phyloP scores from a whole-genome alignment of 2,797 vertebrate genomes.

The Cephalopachus bancanus region DNA sequence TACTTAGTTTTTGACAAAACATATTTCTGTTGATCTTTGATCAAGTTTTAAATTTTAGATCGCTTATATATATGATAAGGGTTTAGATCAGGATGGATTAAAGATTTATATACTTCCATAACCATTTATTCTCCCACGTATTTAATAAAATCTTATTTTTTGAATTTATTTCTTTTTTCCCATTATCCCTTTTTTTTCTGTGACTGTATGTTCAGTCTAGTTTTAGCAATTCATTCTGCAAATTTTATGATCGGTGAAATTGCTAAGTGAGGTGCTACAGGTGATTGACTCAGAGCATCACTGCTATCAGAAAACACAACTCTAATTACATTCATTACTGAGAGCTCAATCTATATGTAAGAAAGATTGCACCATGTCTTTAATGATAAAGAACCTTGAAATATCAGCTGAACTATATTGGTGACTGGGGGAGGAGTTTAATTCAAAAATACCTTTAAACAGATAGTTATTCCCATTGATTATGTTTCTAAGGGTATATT shows the following conservation, averaged over 20 bases:
- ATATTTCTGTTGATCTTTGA: not conserved
- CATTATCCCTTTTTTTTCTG: not conserved
- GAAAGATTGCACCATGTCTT: not conserved
- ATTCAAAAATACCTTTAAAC: not conserved
- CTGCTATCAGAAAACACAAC: not conserved
- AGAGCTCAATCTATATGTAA: not conserved
- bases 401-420: not conserved
- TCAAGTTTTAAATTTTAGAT: not conserved
- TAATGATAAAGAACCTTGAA: not conserved
- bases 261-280: not conserved
- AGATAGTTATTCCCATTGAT: not conserved
- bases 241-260: conserved; percentile 3
- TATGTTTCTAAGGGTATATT: not conserved
- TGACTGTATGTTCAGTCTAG: not conserved
- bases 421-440: not conserved
- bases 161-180: not conserved
- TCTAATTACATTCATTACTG: not conserved
- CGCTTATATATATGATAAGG: not conserved
- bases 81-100: not conserved
- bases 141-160: conserved; percentile 3
- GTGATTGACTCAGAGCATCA: not conserved
- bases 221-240: not conserved
- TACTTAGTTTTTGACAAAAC: not conserved
- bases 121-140: not conserved
- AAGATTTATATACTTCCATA: not conserved